These are phyloP conservation scores for Setophaga kirtlandii DNA, from an alignment of 2,113 vertebrate species.

Conservation along the genomic window DNA sequence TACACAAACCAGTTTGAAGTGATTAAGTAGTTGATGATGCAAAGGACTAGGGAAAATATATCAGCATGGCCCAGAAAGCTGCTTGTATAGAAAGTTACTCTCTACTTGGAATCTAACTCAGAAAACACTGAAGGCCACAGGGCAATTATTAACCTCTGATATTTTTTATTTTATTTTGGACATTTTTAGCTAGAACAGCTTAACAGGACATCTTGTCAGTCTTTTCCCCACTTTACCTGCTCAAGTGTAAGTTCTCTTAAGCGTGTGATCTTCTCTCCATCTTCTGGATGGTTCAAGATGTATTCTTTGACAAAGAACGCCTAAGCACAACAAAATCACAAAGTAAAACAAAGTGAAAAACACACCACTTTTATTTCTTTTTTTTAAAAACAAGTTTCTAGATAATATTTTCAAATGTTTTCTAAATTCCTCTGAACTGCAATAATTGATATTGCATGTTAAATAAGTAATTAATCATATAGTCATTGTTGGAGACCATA, in stretches of 20 bases:
- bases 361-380: not conserved
- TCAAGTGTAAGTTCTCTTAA: slow-evolving; percentile 97
- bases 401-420: not conserved
- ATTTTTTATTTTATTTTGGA: not conserved
- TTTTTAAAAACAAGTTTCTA: not conserved
- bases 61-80: not conserved
- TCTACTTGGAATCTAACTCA: not conserved
- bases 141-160: not conserved
- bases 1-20: not conserved
- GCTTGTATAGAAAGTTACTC: not conserved
- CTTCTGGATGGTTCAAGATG: slow-evolving; percentile 93
- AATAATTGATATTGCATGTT: not conserved
- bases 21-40: not conserved
- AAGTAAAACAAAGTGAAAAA: not conserved
- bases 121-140: not conserved
- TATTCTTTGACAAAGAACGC: slow-evolving; percentile 98
- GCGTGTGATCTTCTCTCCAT: slow-evolving; percentile 94
- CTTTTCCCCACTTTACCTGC: slow-evolving; percentile 80
- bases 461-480: not conserved
- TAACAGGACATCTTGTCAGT: not conserved
- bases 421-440: not conserved
- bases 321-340: slow-evolving; percentile 65
- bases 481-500: not conserved
- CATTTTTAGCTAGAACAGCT: not conserved
- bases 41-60: not conserved